Evolutionary conservation across 2,797 vertebrate species (phyloP).

Genomic region (Chelon auratus): DNA sequence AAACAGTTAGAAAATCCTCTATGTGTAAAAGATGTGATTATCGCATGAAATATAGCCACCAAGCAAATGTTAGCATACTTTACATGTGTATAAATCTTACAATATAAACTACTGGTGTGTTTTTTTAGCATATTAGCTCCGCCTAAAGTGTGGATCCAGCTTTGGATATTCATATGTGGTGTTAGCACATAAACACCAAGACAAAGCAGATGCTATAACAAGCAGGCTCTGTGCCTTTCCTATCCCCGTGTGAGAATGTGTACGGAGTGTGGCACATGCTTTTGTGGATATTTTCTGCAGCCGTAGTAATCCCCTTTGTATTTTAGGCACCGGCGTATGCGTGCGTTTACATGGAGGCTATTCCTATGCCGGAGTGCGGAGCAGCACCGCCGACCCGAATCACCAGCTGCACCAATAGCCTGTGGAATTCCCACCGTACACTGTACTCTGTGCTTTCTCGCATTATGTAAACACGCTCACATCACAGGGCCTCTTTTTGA

Average conservation of each 20-base stretch:
- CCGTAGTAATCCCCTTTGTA: slow-evolving; percentile 69
- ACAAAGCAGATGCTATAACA: slow-evolving; percentile 55
- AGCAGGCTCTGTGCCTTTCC: slow-evolving; percentile 43
- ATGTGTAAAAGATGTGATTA: not conserved
- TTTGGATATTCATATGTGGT: slow-evolving; percentile 41
- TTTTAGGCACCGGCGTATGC: slow-evolving; percentile 53
- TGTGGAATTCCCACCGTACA: slow-evolving; percentile 64
- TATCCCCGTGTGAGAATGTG: slow-evolving; percentile 59
- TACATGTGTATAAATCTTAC: not conserved
- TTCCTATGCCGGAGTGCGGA: slow-evolving; percentile 36
- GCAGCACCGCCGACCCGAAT: slow-evolving; percentile 27
- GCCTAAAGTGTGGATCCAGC: slow-evolving; percentile 16
- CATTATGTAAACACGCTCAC: not conserved
- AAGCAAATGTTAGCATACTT: not conserved
- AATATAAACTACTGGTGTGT: not conserved
- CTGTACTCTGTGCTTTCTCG: slow-evolving; percentile 15
- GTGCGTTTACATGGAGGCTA: slow-evolving; percentile 48
- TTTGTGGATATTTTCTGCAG: slow-evolving; percentile 57
- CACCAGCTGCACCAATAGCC: slow-evolving; percentile 64
- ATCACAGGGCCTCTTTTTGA: not conserved
- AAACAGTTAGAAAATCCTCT: not conserved
- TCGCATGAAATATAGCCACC: slow-evolving; percentile 18
- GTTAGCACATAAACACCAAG: slow-evolving; percentile 72
- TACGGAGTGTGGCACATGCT: slow-evolving; percentile 54
- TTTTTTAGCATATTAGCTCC: slow-evolving; percentile 13